Evolutionary conservation across 2,113 vertebrate genomes (phyloP), one percentile per base, ranked within the genome.

Genomic region (Phasianus colchicus): DNA sequence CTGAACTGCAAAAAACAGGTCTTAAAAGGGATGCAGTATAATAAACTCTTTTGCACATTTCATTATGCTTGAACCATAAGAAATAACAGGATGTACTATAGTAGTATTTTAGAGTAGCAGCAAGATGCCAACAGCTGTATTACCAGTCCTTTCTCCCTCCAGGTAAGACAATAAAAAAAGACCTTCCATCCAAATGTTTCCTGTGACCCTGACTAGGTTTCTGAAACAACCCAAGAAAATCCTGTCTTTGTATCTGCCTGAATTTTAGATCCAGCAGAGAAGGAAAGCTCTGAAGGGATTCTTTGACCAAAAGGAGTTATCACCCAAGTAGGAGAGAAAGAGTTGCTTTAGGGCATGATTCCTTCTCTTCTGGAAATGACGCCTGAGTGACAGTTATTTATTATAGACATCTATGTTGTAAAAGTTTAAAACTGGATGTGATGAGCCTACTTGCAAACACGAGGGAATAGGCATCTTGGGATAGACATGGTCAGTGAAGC

Each of bases 1-100:
- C 76, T 83, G 88, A 90, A 83, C 50, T 77, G 38, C 57, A 94
- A 86, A 90, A 95, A 95, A 7, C n/a, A 71, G 42, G 50, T 80
- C 64, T 92, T 83, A 66, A 79, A 85, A 60, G 25, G 29, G 45
- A 13, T 0, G 0, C 20, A 63, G 12, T 36, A 9, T 67, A 71
- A 83, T 66, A 9, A 52, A 52, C 25, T 52, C 50, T 27, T 52
- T 52, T 52, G 25, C 55, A 22, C 14, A 47, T 91, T 86, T 93
- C 69, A 77, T 88, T 83, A 71, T 48, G 17, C 38, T 81, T 77
- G 65, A 83, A 38, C 13, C 65, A 74, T 34, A 81, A 66, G 12
- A 77, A 88, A 50, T 30, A 88, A 15, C 17, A 45, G 32, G 50
- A 63, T 1, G 0, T 73, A 30, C 6, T 81, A 12, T n/a, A 22